Evolutionary conservation across 2,797 vertebrate genomes (phyloP).

Genomic region (Manis javanica): DNA sequence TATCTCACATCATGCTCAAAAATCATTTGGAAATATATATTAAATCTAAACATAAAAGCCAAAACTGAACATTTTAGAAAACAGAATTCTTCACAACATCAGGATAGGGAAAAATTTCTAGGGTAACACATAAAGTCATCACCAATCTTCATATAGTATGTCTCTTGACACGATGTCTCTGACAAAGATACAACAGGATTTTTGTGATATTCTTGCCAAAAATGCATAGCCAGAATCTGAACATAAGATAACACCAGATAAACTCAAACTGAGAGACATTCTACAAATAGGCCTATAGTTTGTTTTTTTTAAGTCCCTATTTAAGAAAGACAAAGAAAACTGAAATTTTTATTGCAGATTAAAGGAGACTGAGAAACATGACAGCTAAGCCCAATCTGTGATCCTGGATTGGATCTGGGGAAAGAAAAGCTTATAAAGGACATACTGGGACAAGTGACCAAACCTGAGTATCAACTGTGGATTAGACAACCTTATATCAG

Average conservation of each 20-base stretch:
- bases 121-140: not conserved
- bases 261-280: not conserved
- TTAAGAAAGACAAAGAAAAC: not conserved
- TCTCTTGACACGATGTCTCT: not conserved
- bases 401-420: not conserved
- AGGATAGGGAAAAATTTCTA: not conserved
- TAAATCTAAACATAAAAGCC: not conserved
- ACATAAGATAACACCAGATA: not conserved
- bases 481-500: not conserved
- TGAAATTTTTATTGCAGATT: not conserved
- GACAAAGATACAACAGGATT: not conserved
- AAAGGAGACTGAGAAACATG: not conserved
- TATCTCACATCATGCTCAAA: not conserved
- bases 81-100: not conserved
- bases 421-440: not conserved
- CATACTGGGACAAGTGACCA: not conserved
- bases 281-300: not conserved
- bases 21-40: not conserved
- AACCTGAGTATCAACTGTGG: not conserved
- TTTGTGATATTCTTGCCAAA: conserved; percentile 11
- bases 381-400: not conserved
- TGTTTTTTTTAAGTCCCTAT: not conserved
- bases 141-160: not conserved
- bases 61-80: conserved; percentile 18
- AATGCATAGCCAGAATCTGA: not conserved